A percentile compares a stretch with the other conserved stretches of the same genome.
Evolutionary conservation across 2,888 invertebrate genomes (phyloP).

Genomic region (Empis stercorea): DNA sequence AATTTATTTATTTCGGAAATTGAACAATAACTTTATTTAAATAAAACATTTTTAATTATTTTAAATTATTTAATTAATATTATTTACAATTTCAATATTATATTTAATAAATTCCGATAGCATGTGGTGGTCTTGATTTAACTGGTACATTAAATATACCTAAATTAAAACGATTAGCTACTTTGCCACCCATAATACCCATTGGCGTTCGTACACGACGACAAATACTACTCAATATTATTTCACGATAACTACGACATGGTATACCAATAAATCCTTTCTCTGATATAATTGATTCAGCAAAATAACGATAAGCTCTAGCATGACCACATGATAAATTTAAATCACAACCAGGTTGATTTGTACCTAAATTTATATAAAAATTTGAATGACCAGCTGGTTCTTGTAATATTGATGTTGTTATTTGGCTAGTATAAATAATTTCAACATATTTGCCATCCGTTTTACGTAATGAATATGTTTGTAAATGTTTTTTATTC

Average conservation of each 20-base stretch:
- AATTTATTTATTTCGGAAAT: too few species aligned
- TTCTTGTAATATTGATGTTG: constrained; percentile 22
- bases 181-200: too few species aligned
- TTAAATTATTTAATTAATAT: too few species aligned
- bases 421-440: constrained; percentile 28
- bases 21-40: too few species aligned
- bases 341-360: constrained; percentile 40
- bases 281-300: constrained; percentile 30
- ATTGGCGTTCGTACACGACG: too few species aligned
- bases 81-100: too few species aligned
- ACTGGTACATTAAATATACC: too few species aligned
- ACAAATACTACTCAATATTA: constrained; percentile 12
- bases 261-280: constrained; percentile 1
- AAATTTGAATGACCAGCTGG: constrained; percentile 37
- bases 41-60: too few species aligned
- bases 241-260: constrained; percentile 16
- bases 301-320: constrained; percentile 34
- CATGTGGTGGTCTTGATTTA: too few species aligned
- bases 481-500: constrained; percentile 16
- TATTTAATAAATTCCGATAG: too few species aligned
- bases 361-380: constrained; percentile 41
- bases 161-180: too few species aligned
- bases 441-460: constrained; percentile 30
- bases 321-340: constrained; percentile 35
- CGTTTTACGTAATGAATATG: constrained; percentile 23